Evolutionary conservation across 2,797 vertebrate species (phyloP).

Genomic region (Rhinichthys osculus): DNA sequence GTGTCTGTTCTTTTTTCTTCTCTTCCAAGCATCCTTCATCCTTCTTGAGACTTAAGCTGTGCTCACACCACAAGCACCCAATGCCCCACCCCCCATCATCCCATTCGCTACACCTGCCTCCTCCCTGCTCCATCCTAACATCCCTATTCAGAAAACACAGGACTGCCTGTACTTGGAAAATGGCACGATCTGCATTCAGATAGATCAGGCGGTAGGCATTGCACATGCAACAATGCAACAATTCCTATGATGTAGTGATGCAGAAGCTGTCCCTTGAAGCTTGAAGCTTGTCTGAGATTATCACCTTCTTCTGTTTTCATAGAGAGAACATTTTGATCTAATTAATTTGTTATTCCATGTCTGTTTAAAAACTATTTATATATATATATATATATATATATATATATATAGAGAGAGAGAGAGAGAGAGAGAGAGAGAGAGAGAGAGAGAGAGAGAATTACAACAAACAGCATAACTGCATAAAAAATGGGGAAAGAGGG

Average conservation of each 20-base stretch:
- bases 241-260: slow-evolving; percentile 17
- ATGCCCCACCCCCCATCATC: slow-evolving; percentile 20
- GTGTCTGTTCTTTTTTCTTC: slow-evolving; percentile 67
- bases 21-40: slow-evolving; percentile 68
- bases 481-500: not conserved
- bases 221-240: slow-evolving; percentile 35
- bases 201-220: slow-evolving; percentile 56
- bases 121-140: slow-evolving; percentile 11
- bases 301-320: not conserved
- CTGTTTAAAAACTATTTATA: not conserved
- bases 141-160: slow-evolving; percentile 9
- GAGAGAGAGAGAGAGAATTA: no score
- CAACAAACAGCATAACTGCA: not conserved
- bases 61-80: slow-evolving; percentile 63
- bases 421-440: no score
- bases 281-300: slow-evolving; percentile 1
- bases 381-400: no score
- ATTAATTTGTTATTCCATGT: not conserved
- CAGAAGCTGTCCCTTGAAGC: slow-evolving; percentile 22
- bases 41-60: slow-evolving; percentile 72
- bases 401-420: no score
- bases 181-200: slow-evolving; percentile 58
- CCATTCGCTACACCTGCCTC: slow-evolving; percentile 53
- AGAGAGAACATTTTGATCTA: not conserved
- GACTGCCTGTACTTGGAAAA: slow-evolving; percentile 26